These are phyloP conservation scores for Hypomecis atomaria DNA, from an alignment of 2,888 invertebrate genomes.

Conservation along the genomic window DNA sequence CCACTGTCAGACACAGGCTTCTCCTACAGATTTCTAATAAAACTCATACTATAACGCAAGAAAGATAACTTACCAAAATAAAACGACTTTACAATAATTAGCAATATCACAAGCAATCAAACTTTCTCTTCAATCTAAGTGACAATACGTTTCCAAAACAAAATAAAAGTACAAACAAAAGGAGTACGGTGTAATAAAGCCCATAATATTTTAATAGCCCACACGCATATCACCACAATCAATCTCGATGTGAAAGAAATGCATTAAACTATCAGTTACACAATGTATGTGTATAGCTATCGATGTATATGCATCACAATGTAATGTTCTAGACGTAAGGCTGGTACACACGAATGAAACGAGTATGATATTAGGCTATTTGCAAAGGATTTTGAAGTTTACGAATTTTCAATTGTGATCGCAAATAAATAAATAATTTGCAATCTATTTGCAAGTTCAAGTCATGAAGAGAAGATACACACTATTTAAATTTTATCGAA, in stretches of 20 bases:
- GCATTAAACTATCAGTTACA: slow-evolving; percentile 44
- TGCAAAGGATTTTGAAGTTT: no score
- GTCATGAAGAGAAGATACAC: no score
- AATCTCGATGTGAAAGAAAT: slow-evolving; percentile 56
- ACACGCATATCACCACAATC: slow-evolving; percentile 46
- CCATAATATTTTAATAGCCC: slow-evolving; percentile 38
- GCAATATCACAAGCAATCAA: slow-evolving; percentile 9
- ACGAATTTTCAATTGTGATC: no score
- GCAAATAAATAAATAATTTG: no score
- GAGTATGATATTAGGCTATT: no score
- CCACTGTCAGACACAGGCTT: no score
- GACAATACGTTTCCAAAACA: slow-evolving; percentile 4
- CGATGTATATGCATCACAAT: slow-evolving; percentile 13
- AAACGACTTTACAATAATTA: background rate
- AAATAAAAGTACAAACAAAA: slow-evolving; percentile 23
- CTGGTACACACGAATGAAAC: no score
- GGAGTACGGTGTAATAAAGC: slow-evolving; percentile 17
- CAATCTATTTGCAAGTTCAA: no score
- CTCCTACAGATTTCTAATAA: no score
- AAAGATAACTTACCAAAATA: background rate
- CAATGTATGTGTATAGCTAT: slow-evolving; percentile 5
- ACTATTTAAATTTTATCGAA: no score
- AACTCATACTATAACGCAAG: no score
- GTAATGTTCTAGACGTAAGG: background rate
- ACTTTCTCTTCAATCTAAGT: slow-evolving; percentile 3